A percentile compares a stretch with the other conserved stretches of the same genome.
Conservation (phyloP, 1,140 invertebrate species). For the Patella vulgata region DNA sequence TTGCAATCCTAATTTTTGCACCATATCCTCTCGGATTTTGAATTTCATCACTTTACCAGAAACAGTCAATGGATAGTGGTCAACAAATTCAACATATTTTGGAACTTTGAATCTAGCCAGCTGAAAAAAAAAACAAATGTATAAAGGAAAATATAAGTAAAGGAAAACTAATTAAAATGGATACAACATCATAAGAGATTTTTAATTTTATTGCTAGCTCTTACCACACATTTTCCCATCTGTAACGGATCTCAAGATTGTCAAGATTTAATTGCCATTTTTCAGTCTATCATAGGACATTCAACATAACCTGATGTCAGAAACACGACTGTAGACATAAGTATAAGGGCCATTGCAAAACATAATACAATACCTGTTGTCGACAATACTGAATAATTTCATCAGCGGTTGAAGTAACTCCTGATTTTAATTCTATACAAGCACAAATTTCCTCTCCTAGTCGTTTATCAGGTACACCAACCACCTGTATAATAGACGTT, state of each 20-base stretch:
- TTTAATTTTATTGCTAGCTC: too few species aligned
- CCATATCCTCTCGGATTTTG: conserved; percentile 69
- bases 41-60: conserved; percentile 88
- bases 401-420: conserved; percentile 69
- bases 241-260: too few species aligned
- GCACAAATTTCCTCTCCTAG: too few species aligned
- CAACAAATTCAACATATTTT: conserved; percentile 75
- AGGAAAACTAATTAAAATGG: too few species aligned
- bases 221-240: too few species aligned
- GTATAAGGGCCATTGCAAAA: conserved; percentile 5
- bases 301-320: too few species aligned
- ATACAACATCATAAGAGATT: background rate
- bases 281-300: background rate
- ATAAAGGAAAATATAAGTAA: too few species aligned
- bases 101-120: conserved; percentile 88
- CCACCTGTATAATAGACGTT: conserved; percentile 67
- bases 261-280: too few species aligned
- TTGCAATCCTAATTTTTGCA: conserved; percentile 48
- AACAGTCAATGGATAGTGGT: conserved; percentile 81
- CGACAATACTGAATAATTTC: conserved; percentile 77
- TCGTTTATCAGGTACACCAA: conserved; percentile 82
- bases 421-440: conserved; percentile 74
- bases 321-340: too few species aligned
- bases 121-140: conserved; percentile 61
- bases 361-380: conserved; percentile 71